A percentile compares a stretch with the other conserved stretches of the same genome.
phyloP scores from a whole-genome alignment of 2,797 vertebrate species.

The Epinephelus malabaricus region DNA sequence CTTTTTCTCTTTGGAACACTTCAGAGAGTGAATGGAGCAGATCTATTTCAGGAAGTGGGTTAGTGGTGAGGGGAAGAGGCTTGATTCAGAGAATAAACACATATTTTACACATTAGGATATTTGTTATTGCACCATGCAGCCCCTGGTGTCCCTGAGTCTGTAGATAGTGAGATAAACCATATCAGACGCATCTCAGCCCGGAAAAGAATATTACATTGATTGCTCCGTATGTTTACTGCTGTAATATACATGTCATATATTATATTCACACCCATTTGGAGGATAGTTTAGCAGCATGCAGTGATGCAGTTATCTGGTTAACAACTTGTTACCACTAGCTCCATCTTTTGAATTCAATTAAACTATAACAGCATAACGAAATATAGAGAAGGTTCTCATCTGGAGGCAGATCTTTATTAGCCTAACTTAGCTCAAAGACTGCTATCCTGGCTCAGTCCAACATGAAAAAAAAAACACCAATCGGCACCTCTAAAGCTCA shows the following conservation, averaged over 20 bases:
- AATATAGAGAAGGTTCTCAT: not conserved
- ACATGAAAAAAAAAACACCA: not conserved
- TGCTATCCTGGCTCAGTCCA: not conserved
- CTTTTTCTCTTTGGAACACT: slow-evolving; percentile 85
- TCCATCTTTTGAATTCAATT: not conserved
- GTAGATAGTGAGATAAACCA: slow-evolving; percentile 51
- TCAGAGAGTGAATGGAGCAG: slow-evolving; percentile 84
- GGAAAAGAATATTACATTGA: slow-evolving; percentile 1
- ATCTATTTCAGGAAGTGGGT: slow-evolving; percentile 89
- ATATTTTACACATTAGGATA: slow-evolving; percentile 80
- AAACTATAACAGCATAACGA: not conserved
- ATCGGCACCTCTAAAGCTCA: not conserved
- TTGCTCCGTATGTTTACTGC: slow-evolving; percentile 9
- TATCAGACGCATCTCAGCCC: slow-evolving; percentile 27
- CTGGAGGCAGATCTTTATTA: not conserved
- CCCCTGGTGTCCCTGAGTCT: slow-evolving; percentile 62
- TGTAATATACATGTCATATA: slow-evolving; percentile 14
- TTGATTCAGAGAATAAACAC: slow-evolving; percentile 84
- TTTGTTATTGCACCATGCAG: slow-evolving; percentile 76
- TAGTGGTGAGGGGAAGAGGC: slow-evolving; percentile 85
- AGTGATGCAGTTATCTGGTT: not conserved
- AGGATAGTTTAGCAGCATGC: not conserved
- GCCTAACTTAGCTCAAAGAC: not conserved
- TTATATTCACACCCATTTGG: not conserved
- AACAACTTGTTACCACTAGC: not conserved